Base-by-base conservation (phyloP, 2,888 invertebrate genomes). In the Autographa gamma region DNA sequence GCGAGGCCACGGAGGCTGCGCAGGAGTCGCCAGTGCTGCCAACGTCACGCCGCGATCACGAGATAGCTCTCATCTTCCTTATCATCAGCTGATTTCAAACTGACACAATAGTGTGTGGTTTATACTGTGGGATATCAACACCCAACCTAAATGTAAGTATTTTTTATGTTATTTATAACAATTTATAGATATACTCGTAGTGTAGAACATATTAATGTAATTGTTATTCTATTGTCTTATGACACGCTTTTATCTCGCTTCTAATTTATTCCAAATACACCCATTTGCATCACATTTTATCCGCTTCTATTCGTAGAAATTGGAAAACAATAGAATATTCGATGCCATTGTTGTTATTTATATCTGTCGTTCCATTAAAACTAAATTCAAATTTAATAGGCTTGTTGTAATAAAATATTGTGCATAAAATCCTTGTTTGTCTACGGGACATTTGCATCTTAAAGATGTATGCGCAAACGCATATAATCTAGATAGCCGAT, bases 21-120 rank as follows among this genome's bases (percentile, higher is more conserved):
- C 89, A 76, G 92, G 91, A 88, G 88, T 83, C 58, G 58, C 41
- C 94, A 93, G 84, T 90, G 89, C 89, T 93, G 83, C 95, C 95
- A 95, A 94, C 95, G 81, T 85, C 60, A 83, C 91, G 85, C 81
- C 81, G 80, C 81, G 86, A 93, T 95, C 95, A 95, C 95, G 95
- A 95, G 95, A 93, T 94, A 89, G 81, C 86, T 88, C 90, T 88
- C 93, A 89, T 93, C 93, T 92, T 91, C 92, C 90, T 94, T 95
- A 94, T 95, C 93, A 93, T 93, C 94, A 93, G 94, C 93, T 93
- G 93, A 93, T 93, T 88, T 85, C 80, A 83, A 90, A 91, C 72
- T 82, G 79, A 74, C 89, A 88, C 88, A 88, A 87, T 83, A 84
- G 81, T 88, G 77, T 76, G 83, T 84, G 77, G 80, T 81, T 86